Evolutionary conservation across 2,113 vertebrate genomes (phyloP).

Genomic region (Nymphicus hollandicus): DNA sequence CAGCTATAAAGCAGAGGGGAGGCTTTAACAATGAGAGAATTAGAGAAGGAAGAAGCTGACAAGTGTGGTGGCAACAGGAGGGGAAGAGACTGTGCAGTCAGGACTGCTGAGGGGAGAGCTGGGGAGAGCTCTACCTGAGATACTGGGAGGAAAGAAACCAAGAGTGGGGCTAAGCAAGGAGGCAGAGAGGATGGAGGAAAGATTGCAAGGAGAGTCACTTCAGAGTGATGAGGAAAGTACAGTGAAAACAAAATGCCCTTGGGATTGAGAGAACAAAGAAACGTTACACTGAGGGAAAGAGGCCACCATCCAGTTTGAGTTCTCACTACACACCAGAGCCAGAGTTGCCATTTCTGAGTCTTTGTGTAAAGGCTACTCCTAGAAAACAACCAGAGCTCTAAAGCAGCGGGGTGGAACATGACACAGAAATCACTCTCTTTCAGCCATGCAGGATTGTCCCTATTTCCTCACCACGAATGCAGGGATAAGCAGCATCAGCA

Average conservation of each 20-base stretch:
- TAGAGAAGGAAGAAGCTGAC: not conserved
- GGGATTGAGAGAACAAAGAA: not conserved
- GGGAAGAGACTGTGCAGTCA: not conserved
- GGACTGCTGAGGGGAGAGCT: not conserved
- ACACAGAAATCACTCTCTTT: not conserved
- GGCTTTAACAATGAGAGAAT: not conserved
- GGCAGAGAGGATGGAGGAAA: not conserved
- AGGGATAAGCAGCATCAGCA: accelerated
- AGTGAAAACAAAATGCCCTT: not conserved
- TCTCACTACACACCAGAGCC: not conserved
- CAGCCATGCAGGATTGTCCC: not conserved
- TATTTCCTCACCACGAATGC: not conserved
- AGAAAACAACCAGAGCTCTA: not conserved
- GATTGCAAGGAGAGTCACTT: not conserved
- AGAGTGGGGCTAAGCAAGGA: not conserved
- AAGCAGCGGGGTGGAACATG: not conserved
- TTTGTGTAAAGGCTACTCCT: not conserved
- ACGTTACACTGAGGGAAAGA: not conserved
- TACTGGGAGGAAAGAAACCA: not conserved
- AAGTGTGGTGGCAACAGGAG: not conserved
- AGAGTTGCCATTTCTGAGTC: not conserved
- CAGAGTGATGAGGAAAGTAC: not conserved
- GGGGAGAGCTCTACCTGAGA: not conserved
- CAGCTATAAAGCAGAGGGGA: not conserved
- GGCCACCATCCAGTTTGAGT: not conserved